Evolutionary conservation across 2,888 invertebrate genomes (phyloP), one percentile per base, ranked within the genome.

Genomic region (Laothoe populi): DNA sequence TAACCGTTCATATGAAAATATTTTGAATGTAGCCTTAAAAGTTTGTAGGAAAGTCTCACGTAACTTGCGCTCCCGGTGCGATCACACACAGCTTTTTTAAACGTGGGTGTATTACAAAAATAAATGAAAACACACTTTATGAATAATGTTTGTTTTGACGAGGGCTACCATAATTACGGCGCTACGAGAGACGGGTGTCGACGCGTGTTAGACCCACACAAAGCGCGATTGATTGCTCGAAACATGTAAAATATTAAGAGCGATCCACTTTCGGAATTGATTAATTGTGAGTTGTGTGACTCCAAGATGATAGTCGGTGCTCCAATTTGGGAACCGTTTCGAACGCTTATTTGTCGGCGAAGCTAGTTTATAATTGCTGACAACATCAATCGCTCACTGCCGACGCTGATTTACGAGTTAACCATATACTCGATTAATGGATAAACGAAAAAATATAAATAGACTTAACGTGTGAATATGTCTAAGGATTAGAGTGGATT

Each of bases 121-220:
- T 86, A 88, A 90, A 90, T 88, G 83, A 82, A 88, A 87, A 88
- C 84, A 86, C 79, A 72, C 76, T 77, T 86, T 87, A 83, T 85
- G 85, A 87, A 86, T 87, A 81, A 88, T 87, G 87, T 90, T 91
- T 92, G 86, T 90, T 92, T 87, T 88, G 88, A 85, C 87, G 79
- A 74, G 75, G 73, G 80, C 83, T 79, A 82, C 83, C 81, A 84
- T 84, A 86, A 88, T 87, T 83, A 84, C 77, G 78, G 71, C 77
- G 77, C 74, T 75, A 76, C 70, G 72, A 74, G 75, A 71, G 77
- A 70, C 73, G 76, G 78, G 83, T 85, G 87, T 82, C 82, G 86
- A 86, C 85, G 79, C 77, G 77, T 69, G 77, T 81, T 79, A 80
- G 91, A 90, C 91, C 91, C 92, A 92, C 92, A 90, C 92, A 87